Conservation (phyloP, 1,140 invertebrate species). For the Drosophila sucinea region DNA sequence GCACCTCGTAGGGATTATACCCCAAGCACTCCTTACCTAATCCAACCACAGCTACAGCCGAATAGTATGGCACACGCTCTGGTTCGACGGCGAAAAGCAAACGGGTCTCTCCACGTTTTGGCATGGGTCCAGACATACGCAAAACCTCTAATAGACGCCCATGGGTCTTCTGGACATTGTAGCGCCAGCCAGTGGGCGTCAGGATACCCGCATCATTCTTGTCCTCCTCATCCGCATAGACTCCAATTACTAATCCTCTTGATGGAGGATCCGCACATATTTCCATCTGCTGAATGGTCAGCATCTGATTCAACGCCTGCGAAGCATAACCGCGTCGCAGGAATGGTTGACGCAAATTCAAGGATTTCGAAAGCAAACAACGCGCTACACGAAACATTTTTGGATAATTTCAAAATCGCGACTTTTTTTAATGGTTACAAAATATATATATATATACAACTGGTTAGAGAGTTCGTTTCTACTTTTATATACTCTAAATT, state of each 20-base stretch:
- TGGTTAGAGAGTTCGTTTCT: slow-evolving; percentile 24
- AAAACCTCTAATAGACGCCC: slow-evolving; percentile 74
- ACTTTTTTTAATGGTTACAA: slow-evolving; percentile 13
- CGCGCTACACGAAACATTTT: slow-evolving; percentile 54
- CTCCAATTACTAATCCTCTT: slow-evolving; percentile 71
- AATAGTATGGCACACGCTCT: slow-evolving; percentile 84
- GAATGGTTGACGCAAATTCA: background rate
- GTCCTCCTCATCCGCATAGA: slow-evolving; percentile 80
- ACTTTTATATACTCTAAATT: slow-evolving; percentile 19
- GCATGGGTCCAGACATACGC: slow-evolving; percentile 79
- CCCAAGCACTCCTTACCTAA: slow-evolving; percentile 86
- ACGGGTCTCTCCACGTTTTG: slow-evolving; percentile 72
- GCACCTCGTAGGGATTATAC: slow-evolving; percentile 87
- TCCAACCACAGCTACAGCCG: slow-evolving; percentile 88
- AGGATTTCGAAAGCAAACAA: slow-evolving; percentile 20
- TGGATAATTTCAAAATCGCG: slow-evolving; percentile 18
- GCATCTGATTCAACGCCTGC: slow-evolving; percentile 75
- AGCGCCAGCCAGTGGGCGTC: slow-evolving; percentile 70
- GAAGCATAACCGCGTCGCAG: slow-evolving; percentile 48
- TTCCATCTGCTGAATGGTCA: slow-evolving; percentile 73
- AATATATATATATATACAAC: slow-evolving; percentile 17
- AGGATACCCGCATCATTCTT: slow-evolving; percentile 73
- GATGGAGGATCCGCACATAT: slow-evolving; percentile 80
- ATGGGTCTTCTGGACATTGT: slow-evolving; percentile 76
- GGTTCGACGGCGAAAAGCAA: slow-evolving; percentile 82